phyloP scores from a whole-genome alignment of 2,797 vertebrate species.

The Anabacerthia variegaticeps region DNA sequence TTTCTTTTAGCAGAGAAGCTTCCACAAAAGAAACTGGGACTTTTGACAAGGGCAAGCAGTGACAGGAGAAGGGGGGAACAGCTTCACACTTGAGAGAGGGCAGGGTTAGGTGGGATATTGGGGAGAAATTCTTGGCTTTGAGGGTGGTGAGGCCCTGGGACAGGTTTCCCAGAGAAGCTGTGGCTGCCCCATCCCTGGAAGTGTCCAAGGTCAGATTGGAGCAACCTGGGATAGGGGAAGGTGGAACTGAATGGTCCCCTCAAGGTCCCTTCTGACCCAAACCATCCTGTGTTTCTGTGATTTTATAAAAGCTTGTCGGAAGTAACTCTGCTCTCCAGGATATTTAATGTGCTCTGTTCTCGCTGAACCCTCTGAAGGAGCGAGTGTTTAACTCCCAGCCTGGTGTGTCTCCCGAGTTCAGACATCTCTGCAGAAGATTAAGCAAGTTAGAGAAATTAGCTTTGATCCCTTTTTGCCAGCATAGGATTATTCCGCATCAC shows the following conservation, averaged over 20 bases:
- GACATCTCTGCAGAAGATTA: background rate
- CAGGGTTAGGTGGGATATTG: background rate
- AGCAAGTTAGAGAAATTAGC: constrained; percentile 17
- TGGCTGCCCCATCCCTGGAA: background rate
- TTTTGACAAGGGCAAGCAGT: background rate
- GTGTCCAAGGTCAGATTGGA: background rate
- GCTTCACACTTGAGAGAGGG: background rate
- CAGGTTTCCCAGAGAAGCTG: background rate
- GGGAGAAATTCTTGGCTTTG: background rate
- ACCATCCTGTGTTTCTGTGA: background rate
- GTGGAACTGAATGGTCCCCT: background rate
- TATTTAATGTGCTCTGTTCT: background rate
- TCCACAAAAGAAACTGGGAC: background rate
- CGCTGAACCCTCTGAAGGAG: background rate
- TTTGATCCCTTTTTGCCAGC: constrained; percentile 42
- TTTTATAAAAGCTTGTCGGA: background rate
- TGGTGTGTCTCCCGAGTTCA: background rate
- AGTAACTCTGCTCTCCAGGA: background rate
- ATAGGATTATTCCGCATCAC: constrained; percentile 22
- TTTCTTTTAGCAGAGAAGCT: background rate
- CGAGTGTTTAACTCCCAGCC: background rate
- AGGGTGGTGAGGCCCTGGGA: background rate
- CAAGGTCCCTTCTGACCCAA: background rate
- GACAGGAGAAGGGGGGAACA: background rate
- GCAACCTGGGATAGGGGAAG: background rate